phyloP scores from a whole-genome alignment of 2,888 invertebrate genomes.

The Sympetrum striolatum region DNA sequence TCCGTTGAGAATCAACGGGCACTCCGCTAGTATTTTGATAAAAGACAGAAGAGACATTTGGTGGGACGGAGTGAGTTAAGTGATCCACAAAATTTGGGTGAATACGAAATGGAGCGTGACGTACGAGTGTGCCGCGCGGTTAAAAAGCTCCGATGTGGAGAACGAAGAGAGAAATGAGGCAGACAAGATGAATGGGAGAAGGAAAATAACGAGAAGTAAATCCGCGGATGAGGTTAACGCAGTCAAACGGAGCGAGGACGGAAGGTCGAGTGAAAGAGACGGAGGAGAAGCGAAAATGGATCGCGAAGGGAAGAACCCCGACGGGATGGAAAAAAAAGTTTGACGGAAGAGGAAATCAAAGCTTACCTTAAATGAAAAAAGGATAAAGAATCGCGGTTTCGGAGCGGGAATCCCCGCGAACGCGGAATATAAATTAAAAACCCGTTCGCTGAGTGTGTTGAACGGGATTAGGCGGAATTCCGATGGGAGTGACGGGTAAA shows the following conservation, averaged over 20 bases:
- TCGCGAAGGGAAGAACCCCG: neutral
- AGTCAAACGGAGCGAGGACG: too few relatives aligned
- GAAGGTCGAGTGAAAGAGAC: too few relatives aligned
- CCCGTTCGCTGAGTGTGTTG: neutral
- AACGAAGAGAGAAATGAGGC: too few relatives aligned
- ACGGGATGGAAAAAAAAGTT: neutral
- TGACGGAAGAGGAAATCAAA: neutral
- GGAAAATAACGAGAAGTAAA: too few relatives aligned
- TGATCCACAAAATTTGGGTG: neutral
- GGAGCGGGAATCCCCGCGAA: neutral
- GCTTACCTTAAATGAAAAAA: neutral
- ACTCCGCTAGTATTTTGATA: too few relatives aligned
- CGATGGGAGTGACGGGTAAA: neutral
- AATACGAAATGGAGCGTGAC: neutral
- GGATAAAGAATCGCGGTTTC: neutral
- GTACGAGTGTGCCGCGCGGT: too few relatives aligned
- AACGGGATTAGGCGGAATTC: neutral
- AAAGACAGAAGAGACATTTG: too few relatives aligned
- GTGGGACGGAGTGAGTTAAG: too few relatives aligned
- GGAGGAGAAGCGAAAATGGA: neutral
- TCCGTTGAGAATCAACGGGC: too few relatives aligned
- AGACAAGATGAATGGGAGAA: too few relatives aligned
- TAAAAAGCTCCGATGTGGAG: too few relatives aligned
- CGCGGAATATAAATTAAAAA: conserved; percentile 9
- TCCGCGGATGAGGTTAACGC: too few relatives aligned